phyloP scores from a whole-genome alignment of 2,888 invertebrate genomes.

The Perizoma flavofasciatum region DNA sequence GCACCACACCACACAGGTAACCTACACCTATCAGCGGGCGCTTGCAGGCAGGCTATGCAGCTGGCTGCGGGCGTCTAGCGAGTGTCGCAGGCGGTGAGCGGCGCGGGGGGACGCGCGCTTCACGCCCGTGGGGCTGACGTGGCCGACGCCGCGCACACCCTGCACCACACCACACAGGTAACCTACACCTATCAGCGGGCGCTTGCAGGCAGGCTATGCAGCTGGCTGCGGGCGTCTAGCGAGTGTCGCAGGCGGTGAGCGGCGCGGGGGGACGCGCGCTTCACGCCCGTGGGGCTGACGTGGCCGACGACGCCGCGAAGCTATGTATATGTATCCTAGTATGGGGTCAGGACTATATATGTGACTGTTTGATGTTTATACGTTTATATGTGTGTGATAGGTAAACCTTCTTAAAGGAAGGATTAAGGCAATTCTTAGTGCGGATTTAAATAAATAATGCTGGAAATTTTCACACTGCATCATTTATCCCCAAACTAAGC shows the following conservation, averaged over 20 bases:
- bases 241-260: conserved; percentile 41
- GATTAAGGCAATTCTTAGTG: too few species aligned
- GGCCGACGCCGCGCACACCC: conserved; percentile 47
- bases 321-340: conserved; percentile 40
- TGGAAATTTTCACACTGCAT: too few species aligned
- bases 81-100: conserved; percentile 42
- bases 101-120: conserved; percentile 34
- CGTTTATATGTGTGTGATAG: too few species aligned
- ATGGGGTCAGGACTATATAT: too few species aligned
- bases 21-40: conserved; percentile 33
- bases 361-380: too few species aligned
- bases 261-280: conserved; percentile 37
- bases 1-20: conserved; percentile 51
- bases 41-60: conserved; percentile 36
- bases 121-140: conserved; percentile 41
- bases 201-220: conserved; percentile 36
- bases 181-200: conserved; percentile 33
- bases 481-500: too few species aligned
- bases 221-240: conserved; percentile 40
- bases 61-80: conserved; percentile 40
- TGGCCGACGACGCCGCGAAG: conserved; percentile 49
- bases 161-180: conserved; percentile 54
- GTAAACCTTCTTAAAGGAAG: too few species aligned
- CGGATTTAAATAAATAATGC: too few species aligned
- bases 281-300: conserved; percentile 38